phyloP scores from a whole-genome alignment of 2,888 invertebrate species.

The Trissoscelio sp. region DNA sequence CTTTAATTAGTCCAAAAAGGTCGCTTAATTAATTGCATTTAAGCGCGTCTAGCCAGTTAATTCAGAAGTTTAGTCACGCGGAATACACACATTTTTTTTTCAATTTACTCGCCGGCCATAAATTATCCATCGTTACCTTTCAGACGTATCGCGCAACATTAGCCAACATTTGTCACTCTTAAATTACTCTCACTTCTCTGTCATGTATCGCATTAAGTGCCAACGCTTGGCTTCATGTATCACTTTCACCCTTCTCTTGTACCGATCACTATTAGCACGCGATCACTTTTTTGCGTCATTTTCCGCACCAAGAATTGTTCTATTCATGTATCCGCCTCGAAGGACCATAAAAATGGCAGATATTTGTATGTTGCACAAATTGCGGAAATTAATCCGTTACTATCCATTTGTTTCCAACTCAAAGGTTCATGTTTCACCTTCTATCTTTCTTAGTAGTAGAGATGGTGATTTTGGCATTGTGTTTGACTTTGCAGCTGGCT shows the following conservation, averaged over 20 bases:
- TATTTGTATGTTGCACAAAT: too few species aligned
- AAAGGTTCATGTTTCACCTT: too few species aligned
- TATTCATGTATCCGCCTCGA: too few species aligned
- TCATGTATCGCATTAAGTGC: slow-evolving; percentile 23
- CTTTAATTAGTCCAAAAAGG: slow-evolving; percentile 44
- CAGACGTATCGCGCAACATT: slow-evolving; percentile 29
- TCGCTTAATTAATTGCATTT: slow-evolving; percentile 25
- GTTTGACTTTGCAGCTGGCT: too few species aligned
- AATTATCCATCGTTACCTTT: slow-evolving; percentile 13
- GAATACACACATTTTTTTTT: not conserved
- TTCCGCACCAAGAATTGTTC: too few species aligned
- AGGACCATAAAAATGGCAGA: too few species aligned
- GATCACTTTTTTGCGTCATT: not conserved
- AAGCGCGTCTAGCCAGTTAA: not conserved
- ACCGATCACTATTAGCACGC: slow-evolving; percentile 29
- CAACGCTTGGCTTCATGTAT: slow-evolving; percentile 22
- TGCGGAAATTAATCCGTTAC: too few species aligned
- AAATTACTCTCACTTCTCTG: slow-evolving; percentile 37
- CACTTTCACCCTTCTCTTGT: slow-evolving; percentile 42
- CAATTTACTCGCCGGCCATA: not conserved
- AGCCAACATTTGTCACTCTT: slow-evolving; percentile 30
- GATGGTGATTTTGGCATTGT: too few species aligned
- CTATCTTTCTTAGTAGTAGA: too few species aligned
- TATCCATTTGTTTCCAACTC: too few species aligned
- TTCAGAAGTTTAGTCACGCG: slow-evolving; percentile 2